These are phyloP conservation scores for Diarsia dahlii DNA, from an alignment of 2,888 invertebrate genomes.

Conservation along the genomic window DNA sequence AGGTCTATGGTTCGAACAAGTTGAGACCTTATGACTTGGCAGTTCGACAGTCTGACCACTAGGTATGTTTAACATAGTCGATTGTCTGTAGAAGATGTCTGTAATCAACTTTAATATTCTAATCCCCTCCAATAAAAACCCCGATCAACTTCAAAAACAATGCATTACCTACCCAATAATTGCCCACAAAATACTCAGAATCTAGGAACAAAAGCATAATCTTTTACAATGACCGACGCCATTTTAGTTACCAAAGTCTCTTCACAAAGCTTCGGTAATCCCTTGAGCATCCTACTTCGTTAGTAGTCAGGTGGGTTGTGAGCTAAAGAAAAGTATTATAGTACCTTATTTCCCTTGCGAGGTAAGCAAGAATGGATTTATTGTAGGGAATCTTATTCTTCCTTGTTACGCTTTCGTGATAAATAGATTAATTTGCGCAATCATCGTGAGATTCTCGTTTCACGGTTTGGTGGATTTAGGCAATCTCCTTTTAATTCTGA, in stretches of 20 bases:
- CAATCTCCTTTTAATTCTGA: not conserved
- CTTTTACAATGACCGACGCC: slow-evolving; percentile 35
- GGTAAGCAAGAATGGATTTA: slow-evolving; percentile 36
- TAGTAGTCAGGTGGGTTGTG: slow-evolving; percentile 56
- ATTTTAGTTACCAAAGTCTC: slow-evolving; percentile 49
- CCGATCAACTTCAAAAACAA: not conserved
- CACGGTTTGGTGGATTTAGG: not conserved
- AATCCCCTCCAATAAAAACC: not conserved
- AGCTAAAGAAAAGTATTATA: slow-evolving; percentile 57
- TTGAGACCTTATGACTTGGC: too few relatives aligned
- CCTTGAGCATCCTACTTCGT: slow-evolving; percentile 59
- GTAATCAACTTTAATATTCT: not conserved
- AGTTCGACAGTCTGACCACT: too few relatives aligned
- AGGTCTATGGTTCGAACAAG: too few relatives aligned
- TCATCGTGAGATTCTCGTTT: slow-evolving; percentile 1
- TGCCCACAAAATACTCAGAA: slow-evolving; percentile 14
- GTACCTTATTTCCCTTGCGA: slow-evolving; percentile 61
- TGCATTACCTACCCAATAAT: slow-evolving; percentile 10
- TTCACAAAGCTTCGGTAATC: slow-evolving; percentile 58
- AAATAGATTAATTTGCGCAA: slow-evolving; percentile 20
- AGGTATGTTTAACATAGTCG: too few relatives aligned
- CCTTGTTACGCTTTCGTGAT: not conserved
- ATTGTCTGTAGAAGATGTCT: too few relatives aligned
- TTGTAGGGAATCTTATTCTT: slow-evolving; percentile 11
- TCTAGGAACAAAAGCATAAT: slow-evolving; percentile 30